phyloP scores from a whole-genome alignment of 37 sponge, comb jelly and placozoan genomes.

The Haliclona indistincta region DNA sequence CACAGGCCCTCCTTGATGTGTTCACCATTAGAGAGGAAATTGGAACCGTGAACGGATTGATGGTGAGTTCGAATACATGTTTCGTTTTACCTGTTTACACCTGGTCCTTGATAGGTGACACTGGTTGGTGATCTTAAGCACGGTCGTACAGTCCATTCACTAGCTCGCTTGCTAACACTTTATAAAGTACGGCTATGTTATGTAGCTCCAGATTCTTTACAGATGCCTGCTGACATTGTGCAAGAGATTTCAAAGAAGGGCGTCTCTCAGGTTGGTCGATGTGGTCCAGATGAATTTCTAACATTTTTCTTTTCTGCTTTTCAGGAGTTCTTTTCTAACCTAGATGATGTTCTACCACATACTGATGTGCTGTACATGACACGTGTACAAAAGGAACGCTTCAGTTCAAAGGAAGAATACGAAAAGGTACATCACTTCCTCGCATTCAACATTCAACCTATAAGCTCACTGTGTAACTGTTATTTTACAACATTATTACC shows the following conservation, averaged over 20 bases:
- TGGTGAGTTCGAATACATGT: slow-evolving; percentile 58
- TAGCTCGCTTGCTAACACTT: slow-evolving; percentile 89
- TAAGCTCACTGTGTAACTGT: background rate
- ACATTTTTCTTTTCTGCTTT: background rate
- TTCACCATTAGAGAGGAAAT: slow-evolving; percentile 99
- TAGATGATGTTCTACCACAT: slow-evolving; percentile 84
- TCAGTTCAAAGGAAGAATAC: slow-evolving; percentile 77
- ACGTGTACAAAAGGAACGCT: slow-evolving; percentile 93
- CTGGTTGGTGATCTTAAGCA: slow-evolving; percentile 99
- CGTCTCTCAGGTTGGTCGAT: slow-evolving; percentile 68
- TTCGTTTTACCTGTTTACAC: background rate
- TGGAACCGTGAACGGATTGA: slow-evolving; percentile 97
- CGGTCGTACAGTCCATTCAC: slow-evolving; percentile 98
- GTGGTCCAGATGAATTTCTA: background rate
- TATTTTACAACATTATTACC: background rate
- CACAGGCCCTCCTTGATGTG: slow-evolving; percentile 96
- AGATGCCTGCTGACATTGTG: slow-evolving; percentile 85
- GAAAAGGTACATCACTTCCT: slow-evolving; percentile 57
- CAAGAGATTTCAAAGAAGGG: slow-evolving; percentile 68
- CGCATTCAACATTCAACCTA: background rate
- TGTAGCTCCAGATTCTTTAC: slow-evolving; percentile 78
- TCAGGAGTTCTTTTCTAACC: slow-evolving; percentile 56
- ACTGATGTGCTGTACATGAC: slow-evolving; percentile 99
- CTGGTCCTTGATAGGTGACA: slow-evolving; percentile 67
- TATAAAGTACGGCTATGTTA: slow-evolving; percentile 86